Conservation (phyloP, 2,797 vertebrate genomes). For the Catostomus latipinnis region DNA sequence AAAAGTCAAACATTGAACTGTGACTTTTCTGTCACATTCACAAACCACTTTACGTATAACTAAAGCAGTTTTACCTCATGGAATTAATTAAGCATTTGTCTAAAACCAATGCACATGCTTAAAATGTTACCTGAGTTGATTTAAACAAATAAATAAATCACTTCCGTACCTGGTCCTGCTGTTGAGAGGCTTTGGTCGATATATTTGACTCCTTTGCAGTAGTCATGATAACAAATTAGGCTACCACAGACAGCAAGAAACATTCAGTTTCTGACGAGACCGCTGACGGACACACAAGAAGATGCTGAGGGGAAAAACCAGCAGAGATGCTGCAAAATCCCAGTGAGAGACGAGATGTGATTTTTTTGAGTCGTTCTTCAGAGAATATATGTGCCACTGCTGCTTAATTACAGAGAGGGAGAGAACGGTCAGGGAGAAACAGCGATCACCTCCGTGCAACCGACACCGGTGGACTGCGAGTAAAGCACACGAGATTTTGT, state of each 20-base stretch:
- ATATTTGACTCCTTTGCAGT: constrained; percentile 90
- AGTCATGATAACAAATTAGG: constrained; percentile 83
- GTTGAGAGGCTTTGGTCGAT: constrained; percentile 86
- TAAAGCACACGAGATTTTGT: constrained; percentile 24
- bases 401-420: constrained; percentile 18
- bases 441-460: constrained; percentile 64
- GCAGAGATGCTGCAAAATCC: constrained; percentile 49
- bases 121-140: neutral
- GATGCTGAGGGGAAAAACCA: constrained; percentile 28
- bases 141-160: constrained; percentile 6
- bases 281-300: constrained; percentile 13
- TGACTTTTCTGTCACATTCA: neutral
- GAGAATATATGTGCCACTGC: constrained; percentile 28
- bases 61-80: neutral
- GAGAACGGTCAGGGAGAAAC: constrained; percentile 5
- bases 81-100: neutral
- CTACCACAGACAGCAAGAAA: neutral
- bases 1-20: neutral
- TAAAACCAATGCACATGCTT: neutral
- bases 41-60: neutral
- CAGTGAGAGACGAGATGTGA: constrained; percentile 32
- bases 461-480: constrained; percentile 70
- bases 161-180: constrained; percentile 91
- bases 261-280: constrained; percentile 25
- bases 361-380: constrained; percentile 37